Base-by-base conservation (phyloP, 2,797 vertebrate species). In the Propithecus perrieri region DNA sequence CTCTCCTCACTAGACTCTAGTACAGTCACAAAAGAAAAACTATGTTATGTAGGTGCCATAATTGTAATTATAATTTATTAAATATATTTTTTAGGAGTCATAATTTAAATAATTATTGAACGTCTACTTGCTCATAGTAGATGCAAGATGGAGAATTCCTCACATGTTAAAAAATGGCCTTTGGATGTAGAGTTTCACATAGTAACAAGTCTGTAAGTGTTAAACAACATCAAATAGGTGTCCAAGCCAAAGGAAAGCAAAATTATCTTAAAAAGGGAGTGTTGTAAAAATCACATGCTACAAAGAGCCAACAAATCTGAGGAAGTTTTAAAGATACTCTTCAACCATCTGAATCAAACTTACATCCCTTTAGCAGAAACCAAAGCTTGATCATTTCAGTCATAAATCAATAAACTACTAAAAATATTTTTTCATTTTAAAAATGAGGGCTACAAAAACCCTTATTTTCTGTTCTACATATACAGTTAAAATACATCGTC, bases 301-400 rank as follows among this genome's bases (percentile, higher is more conserved):
- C 43, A 69, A 95, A 85, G 3, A 6, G 38, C 7, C 22, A 57
- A 38, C 79, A 33, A 78, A 74, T 61, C 53, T 78, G 83, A 87
- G 35, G 18, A 69, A 69, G 53, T 88, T 50, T 50, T 91, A 35
- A 59, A 80, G 46, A 18, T 9, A 85, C 38, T 89, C 13, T 48
- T 92, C 38, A 83, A 85, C 74, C 13, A 61, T 11, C 35, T 63
- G 65, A 38, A 48, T 75, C 17, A 28, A 87, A 85, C 18, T 75
- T 63, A 53, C 43, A 91, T 88, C 87, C 67, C 20, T 94, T 80
- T 69, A 85, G 48, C 65, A 57, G 83, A 93, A 93, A 84, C 69
- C 55, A 89, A 63, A 85, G 43, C 35, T 81, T 46, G 46, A 86
- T 76, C 28, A 59, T 83, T 94, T 84, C 69, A 69, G 50, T 38